Conservation (phyloP, 2,797 vertebrate species). For the Phaenicophaeus curvirostris region DNA sequence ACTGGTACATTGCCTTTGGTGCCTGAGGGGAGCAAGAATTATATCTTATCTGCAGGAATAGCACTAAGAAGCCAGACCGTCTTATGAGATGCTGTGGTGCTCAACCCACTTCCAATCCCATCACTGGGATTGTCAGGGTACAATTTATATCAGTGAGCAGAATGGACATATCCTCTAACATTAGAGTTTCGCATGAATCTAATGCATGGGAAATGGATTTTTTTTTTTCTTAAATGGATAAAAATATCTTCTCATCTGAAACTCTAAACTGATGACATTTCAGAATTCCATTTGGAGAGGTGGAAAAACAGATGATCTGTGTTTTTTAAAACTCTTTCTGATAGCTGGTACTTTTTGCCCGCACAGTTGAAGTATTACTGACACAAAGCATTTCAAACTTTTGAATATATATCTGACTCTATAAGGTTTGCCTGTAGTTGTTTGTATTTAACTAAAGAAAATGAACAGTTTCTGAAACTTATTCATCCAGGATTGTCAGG, state of each 20-base stretch:
- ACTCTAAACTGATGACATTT: slow-evolving; percentile 57
- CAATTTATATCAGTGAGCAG: slow-evolving; percentile 50
- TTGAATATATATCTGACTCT: not conserved
- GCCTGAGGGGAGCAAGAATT: slow-evolving; percentile 58
- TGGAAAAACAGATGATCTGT: slow-evolving; percentile 29
- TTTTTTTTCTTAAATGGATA: slow-evolving; percentile 43
- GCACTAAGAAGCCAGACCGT: not conserved
- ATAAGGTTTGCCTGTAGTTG: not conserved
- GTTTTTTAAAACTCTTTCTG: slow-evolving; percentile 31
- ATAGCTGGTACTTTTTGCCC: not conserved
- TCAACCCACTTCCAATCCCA: slow-evolving; percentile 33
- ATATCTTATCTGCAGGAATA: slow-evolving; percentile 56
- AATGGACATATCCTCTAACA: slow-evolving; percentile 3
- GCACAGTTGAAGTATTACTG: not conserved
- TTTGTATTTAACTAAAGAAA: not conserved
- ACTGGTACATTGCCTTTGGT: slow-evolving; percentile 29
- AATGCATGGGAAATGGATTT: slow-evolving; percentile 57
- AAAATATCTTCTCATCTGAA: slow-evolving; percentile 54
- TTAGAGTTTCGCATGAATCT: slow-evolving; percentile 14
- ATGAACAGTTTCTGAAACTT: not conserved
- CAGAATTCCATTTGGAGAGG: slow-evolving; percentile 50
- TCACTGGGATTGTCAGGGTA: slow-evolving; percentile 46
- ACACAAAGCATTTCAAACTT: slow-evolving; percentile 3
- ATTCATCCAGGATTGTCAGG: not conserved
- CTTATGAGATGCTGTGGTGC: slow-evolving; percentile 6